Conservation (phyloP, 2,888 invertebrate genomes). For the Luperina nickerlii region DNA sequence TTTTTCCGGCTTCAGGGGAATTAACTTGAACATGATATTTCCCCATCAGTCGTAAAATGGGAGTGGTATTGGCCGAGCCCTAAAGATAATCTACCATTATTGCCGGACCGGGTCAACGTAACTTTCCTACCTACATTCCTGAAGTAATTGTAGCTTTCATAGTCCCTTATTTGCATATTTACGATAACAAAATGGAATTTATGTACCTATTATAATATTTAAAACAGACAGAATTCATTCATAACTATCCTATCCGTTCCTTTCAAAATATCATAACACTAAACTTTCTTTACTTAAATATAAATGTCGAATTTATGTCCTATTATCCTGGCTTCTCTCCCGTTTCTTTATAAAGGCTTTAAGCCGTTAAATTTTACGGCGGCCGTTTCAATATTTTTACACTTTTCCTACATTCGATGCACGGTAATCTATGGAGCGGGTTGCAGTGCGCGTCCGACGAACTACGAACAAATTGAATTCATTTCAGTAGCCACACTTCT, state of each 20-base stretch:
- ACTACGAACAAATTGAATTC: conserved; percentile 75
- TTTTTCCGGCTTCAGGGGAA: conserved; percentile 69
- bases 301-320: conserved; percentile 52
- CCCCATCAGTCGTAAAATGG: conserved; percentile 79
- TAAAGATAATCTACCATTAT: conserved; percentile 73
- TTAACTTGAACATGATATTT: conserved; percentile 78
- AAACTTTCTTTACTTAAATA: conserved; percentile 46
- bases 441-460: conserved; percentile 58
- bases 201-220: conserved; percentile 2
- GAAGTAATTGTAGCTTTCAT: conserved; percentile 67
- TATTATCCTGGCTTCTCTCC: conserved; percentile 45
- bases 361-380: conserved; percentile 58
- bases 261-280: conserved; percentile 43
- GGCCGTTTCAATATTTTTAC: conserved; percentile 58
- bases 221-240: conserved; percentile 34
- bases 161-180: conserved; percentile 61
- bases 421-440: conserved; percentile 50
- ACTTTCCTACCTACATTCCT: conserved; percentile 63
- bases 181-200: conserved; percentile 33
- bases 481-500: conserved; percentile 71
- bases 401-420: conserved; percentile 39
- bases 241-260: conserved; percentile 1
- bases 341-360: conserved; percentile 44
- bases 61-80: conserved; percentile 80
- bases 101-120: conserved; percentile 73